Percentiles rank a stretch among this genome's conserved stretches.
Evolutionary conservation across 2,797 vertebrate genomes (phyloP).

Genomic region (Muscicapa striata): DNA sequence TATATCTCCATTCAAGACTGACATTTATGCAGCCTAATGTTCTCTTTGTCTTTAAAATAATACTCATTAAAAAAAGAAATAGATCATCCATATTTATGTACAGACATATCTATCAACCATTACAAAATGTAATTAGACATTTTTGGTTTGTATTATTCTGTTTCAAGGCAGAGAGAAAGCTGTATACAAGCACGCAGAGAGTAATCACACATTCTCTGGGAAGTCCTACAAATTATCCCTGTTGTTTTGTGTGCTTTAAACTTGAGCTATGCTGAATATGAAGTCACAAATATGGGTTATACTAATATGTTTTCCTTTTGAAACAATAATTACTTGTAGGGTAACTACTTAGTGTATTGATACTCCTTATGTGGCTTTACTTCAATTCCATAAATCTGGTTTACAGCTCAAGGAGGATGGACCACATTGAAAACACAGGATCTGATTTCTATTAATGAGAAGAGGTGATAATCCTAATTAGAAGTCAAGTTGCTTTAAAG

Average conservation of each 20-base stretch:
- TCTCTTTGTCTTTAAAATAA: slow-evolving; percentile 6
- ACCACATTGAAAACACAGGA: background rate
- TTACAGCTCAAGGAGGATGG: background rate
- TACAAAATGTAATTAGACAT: background rate
- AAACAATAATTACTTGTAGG: background rate
- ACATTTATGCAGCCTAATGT: background rate
- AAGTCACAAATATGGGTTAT: background rate
- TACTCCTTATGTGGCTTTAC: background rate
- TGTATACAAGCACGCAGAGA: background rate
- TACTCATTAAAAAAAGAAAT: background rate
- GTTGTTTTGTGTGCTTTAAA: background rate
- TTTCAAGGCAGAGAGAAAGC: background rate
- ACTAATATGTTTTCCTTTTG: background rate
- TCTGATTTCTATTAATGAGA: background rate
- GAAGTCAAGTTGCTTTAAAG: background rate
- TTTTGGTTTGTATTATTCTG: background rate
- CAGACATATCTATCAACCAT: background rate
- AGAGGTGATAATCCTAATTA: background rate
- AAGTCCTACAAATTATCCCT: background rate
- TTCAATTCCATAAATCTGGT: background rate
- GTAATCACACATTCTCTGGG: background rate
- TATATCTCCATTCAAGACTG: background rate
- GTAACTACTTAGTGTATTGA: background rate
- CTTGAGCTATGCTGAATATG: background rate
- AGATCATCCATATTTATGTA: background rate